Conservation (phyloP, 92 coral and sea anemone genomes). For the Siderastrea radians region DNA sequence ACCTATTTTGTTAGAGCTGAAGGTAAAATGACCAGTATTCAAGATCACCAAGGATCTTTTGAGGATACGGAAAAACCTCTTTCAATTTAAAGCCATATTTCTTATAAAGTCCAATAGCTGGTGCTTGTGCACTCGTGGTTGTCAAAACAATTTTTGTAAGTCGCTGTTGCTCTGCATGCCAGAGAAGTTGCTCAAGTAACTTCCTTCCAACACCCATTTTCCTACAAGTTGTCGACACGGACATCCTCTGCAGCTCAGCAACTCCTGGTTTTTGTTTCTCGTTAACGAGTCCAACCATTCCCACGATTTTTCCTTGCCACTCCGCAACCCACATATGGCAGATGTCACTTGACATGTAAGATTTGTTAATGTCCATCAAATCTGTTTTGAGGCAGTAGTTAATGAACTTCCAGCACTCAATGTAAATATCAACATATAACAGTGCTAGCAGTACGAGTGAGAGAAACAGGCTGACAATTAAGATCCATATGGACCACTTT, state of each 20-base stretch:
- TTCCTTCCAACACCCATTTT: conserved; percentile 77
- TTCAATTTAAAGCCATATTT: conserved; percentile 55
- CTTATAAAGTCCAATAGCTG: conserved; percentile 65
- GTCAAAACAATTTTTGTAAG: conserved; percentile 62
- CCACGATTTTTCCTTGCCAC: conserved; percentile 63
- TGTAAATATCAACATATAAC: conserved; percentile 68
- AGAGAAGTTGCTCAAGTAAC: conserved; percentile 53
- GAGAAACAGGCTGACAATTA: conserved; percentile 38
- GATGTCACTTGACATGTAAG: conserved; percentile 51
- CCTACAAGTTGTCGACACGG: conserved; percentile 57
- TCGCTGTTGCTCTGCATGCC: conserved; percentile 56
- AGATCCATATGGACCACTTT: conserved; percentile 74
- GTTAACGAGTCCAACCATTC: conserved; percentile 78
- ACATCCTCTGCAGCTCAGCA: conserved; percentile 79
- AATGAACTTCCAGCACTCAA: conserved; percentile 56
- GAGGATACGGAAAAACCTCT: conserved; percentile 61
- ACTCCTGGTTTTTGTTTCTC: conserved; percentile 68
- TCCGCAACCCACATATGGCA: conserved; percentile 83
- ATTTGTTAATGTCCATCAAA: conserved; percentile 66
- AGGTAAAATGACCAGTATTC: conserved; percentile 60
- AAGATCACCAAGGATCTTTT: conserved; percentile 58
- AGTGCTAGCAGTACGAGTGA: conserved; percentile 65
- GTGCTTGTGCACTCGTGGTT: conserved; percentile 64
- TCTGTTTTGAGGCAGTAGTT: conserved; percentile 72
- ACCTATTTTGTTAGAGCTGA: conserved; percentile 15